Conservation (phyloP, 2,888 invertebrate genomes). For the Heliconius ismenius region DNA sequence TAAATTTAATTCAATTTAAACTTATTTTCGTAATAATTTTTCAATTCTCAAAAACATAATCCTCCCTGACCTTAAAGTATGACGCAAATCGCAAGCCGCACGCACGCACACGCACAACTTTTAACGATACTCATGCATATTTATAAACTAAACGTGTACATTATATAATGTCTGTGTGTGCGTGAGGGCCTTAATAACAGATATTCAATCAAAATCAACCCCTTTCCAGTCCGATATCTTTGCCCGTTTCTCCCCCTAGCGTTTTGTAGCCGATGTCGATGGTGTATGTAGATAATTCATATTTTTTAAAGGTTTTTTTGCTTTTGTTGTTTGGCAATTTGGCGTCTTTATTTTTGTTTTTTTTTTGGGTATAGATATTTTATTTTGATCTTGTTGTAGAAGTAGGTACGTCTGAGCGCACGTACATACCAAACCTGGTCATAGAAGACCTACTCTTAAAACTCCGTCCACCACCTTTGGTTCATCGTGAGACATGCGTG, state of each 20-base stretch:
- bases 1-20: background rate
- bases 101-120: slow-evolving; percentile 56
- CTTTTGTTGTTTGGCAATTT: slow-evolving; percentile 25
- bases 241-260: slow-evolving; percentile 71
- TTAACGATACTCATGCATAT: slow-evolving; percentile 79
- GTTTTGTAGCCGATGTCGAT: slow-evolving; percentile 59
- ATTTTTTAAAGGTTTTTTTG: slow-evolving; percentile 39
- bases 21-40: background rate
- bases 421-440: too few species aligned
- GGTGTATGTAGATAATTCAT: slow-evolving; percentile 44
- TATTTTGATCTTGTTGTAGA: background rate
- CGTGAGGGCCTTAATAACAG: slow-evolving; percentile 79
- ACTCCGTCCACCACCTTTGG: too few species aligned
- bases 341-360: background rate
- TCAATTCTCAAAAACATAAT: slow-evolving; percentile 4
- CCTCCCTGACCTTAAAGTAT: slow-evolving; percentile 46
- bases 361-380: too few species aligned
- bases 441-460: too few species aligned
- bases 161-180: slow-evolving; percentile 73
- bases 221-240: slow-evolving; percentile 79
- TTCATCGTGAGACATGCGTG: too few species aligned
- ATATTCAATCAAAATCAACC: slow-evolving; percentile 82
- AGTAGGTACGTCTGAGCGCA: background rate
- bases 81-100: slow-evolving; percentile 42
- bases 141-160: slow-evolving; percentile 77